Base-by-base conservation (phyloP, 2,797 vertebrate species). In the Sebastes minor region DNA sequence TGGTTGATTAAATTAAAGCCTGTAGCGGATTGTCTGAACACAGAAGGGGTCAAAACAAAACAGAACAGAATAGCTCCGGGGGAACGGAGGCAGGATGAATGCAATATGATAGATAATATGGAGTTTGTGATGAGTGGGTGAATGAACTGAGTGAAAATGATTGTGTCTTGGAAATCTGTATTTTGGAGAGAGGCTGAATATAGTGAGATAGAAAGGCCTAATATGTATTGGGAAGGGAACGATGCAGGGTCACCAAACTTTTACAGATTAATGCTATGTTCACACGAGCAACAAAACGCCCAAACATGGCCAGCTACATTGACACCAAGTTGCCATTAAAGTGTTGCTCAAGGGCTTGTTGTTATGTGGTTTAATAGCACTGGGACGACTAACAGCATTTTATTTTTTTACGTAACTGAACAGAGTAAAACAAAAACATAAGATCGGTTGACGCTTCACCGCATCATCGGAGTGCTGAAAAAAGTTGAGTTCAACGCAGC, bases 1-100 rank as follows among this genome's bases (percentile, higher is more conserved):
- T 67, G 70, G 3, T 80, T 92, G 90, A 92, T 94, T 92, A 83
- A 88, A 92, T 93, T 91, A 90, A 88, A 89, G 84, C 66, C 33
- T 87, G 85, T 85, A 84, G 86, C 30, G 59, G 78, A 87, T 91
- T 84, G 89, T 90, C 81, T 85, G 83, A 91, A 87, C 89, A 90
- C 87, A 84, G 83, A 61, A 70, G 79, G 80, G 88, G 89, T 87
- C 87, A 92, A 79, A 88, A 74, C 23, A 18, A 86, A 74, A 90
- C 64, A 74, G 80, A 86, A 71, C 46, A 80, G 74, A 80, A 35
- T n/a, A 16, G 76, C 88, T 90, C 80, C 13, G 1, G 86, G 85
- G 87, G 70, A 65, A 60, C 13, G 27, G 67, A 76, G 38, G 80
- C 81, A 67, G 64, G 73, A 62, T 84, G 73, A 75, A 89, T 80